These are phyloP conservation scores for Ictalurus furcatus DNA, from an alignment of 2,113 vertebrate genomes.

Conservation along the genomic window DNA sequence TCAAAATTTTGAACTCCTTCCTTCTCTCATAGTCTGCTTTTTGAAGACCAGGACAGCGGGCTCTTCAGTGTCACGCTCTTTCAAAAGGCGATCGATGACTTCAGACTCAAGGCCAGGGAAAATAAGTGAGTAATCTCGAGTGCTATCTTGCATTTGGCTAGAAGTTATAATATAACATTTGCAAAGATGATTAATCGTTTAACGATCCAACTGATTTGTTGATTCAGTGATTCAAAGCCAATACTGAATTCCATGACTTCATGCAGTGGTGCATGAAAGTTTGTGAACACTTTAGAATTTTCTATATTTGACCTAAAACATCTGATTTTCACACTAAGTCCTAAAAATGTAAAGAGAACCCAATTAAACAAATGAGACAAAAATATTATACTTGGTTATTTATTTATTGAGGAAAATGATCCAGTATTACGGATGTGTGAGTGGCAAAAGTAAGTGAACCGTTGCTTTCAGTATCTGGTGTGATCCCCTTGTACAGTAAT, in stretches of 20 bases:
- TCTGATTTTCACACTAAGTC: no score
- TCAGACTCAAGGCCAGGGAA: constrained; percentile 96
- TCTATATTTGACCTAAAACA: no score
- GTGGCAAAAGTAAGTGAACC: no score
- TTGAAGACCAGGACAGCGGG: constrained; percentile 93
- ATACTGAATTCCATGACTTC: neutral
- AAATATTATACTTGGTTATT: no score
- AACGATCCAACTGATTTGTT: neutral
- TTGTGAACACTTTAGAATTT: no score
- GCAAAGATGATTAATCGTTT: neutral
- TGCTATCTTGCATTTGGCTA: neutral
- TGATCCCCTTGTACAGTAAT: no score
- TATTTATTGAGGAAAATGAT: no score
- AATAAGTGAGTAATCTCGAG: constrained; percentile 82
- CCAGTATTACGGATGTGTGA: no score
- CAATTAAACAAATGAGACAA: no score
- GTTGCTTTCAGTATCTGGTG: no score
- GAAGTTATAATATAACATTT: neutral
- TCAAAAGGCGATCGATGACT: constrained; percentile 95
- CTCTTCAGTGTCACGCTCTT: constrained; percentile 95
- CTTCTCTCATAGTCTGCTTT: constrained; percentile 80
- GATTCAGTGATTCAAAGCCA: neutral
- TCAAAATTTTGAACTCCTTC: neutral
- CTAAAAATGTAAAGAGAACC: no score
- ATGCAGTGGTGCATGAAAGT: no score